A percentile compares a stretch with the other conserved stretches of the same genome.
Conservation (phyloP, 2,797 vertebrate genomes). For the Karalla daura region DNA sequence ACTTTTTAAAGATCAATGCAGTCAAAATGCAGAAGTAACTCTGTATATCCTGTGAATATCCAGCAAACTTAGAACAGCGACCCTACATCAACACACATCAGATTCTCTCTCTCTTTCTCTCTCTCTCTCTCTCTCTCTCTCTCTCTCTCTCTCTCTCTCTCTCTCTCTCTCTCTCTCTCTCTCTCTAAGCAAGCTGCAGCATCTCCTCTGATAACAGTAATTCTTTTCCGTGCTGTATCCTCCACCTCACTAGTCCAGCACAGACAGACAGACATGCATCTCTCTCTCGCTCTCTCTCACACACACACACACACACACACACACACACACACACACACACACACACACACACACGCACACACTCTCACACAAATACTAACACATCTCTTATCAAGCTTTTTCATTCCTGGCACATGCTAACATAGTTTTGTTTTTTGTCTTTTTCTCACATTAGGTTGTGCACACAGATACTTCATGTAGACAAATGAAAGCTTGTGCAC, state of each 20-base stretch:
- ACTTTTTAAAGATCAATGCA: constrained; percentile 51
- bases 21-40: constrained; percentile 82
- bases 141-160: constrained; percentile 59
- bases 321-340: constrained; percentile 25
- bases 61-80: constrained; percentile 92
- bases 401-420: constrained; percentile 47
- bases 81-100: constrained; percentile 87
- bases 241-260: constrained; percentile 41
- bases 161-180: constrained; percentile 82
- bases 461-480: constrained; percentile 14
- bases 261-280: constrained; percentile 28
- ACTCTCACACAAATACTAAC: too few relatives aligned
- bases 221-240: constrained; percentile 93
- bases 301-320: constrained; percentile 57
- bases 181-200: constrained; percentile 84
- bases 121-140: constrained; percentile 82
- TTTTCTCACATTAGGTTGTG: too few relatives aligned
- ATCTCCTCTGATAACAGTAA: constrained; percentile 99
- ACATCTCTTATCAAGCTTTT: constrained; percentile 69
- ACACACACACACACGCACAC: constrained; percentile 57
- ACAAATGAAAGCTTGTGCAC: too few relatives aligned
- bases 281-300: too few relatives aligned
- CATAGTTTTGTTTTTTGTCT: too few relatives aligned
- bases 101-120: constrained; percentile 67
- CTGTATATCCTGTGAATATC: constrained; percentile 93